A percentile compares a stretch with the other conserved stretches of the same genome.
phyloP scores from a whole-genome alignment of 2,113 vertebrate species.

The Egretta garzetta region DNA sequence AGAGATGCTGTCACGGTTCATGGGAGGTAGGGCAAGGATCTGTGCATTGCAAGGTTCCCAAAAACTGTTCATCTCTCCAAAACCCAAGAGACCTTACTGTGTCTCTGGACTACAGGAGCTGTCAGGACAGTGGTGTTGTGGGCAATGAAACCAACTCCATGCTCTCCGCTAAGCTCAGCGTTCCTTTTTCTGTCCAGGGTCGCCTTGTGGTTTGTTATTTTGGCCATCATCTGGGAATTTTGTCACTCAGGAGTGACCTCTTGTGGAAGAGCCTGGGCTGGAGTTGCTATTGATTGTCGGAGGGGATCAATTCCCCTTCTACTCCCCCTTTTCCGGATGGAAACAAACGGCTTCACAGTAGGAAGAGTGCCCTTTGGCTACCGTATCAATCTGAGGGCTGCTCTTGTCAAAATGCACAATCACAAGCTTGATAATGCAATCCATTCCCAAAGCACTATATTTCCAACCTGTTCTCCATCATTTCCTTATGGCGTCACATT shows the following conservation, averaged over 20 bases:
- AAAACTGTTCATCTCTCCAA: accelerated
- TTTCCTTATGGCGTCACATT: conserved; percentile 72
- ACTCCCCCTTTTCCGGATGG: background rate
- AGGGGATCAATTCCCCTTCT: conserved; percentile 47
- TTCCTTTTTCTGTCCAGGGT: background rate
- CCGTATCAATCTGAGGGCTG: conserved; percentile 65
- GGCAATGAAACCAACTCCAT: background rate
- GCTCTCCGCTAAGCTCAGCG: accelerated
- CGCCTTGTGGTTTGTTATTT: background rate
- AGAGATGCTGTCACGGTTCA: background rate
- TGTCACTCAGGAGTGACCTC: conserved; percentile 45
- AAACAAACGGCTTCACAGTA: conserved; percentile 59
- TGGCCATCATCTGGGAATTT: background rate
- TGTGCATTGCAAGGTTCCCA: background rate
- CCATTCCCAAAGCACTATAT: conserved; percentile 66
- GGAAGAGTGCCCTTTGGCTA: conserved; percentile 71
- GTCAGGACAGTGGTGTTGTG: background rate
- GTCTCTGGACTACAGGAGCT: background rate
- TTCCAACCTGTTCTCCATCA: conserved; percentile 73
- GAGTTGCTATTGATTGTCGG: background rate
- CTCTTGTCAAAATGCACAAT: conserved; percentile 73
- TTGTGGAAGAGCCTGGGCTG: background rate
- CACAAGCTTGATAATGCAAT: conserved; percentile 68
- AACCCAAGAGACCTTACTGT: background rate
- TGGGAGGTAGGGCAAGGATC: background rate